These are phyloP conservation scores for Mastomys coucha DNA, from an alignment of 2,113 vertebrate genomes.

Conservation along the genomic window DNA sequence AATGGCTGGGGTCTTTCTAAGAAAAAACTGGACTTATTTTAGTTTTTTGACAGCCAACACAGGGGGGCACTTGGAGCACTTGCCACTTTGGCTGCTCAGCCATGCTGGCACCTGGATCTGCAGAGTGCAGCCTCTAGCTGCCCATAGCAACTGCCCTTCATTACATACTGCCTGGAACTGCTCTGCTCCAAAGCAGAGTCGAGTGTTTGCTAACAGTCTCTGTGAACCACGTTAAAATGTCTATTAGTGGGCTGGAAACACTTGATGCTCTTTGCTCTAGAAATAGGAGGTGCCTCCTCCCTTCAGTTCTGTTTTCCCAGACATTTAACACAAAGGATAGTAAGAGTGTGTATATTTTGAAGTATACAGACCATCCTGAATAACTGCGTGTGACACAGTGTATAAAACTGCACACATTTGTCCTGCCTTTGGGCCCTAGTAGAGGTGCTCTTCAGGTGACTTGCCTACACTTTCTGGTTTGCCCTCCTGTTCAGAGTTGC, in stretches of 20 bases:
- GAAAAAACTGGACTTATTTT: background rate
- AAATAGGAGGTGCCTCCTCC: background rate
- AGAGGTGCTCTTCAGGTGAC: background rate
- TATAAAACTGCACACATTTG: background rate
- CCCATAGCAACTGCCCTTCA: background rate
- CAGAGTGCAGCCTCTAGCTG: background rate
- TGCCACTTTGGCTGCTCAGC: slow-evolving; percentile 5
- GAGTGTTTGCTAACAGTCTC: background rate
- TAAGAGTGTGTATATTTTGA: background rate
- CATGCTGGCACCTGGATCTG: background rate
- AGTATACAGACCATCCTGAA: background rate
- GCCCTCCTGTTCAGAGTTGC: background rate
- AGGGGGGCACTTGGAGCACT: background rate
- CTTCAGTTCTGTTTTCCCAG: background rate
- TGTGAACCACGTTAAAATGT: slow-evolving; percentile 15
- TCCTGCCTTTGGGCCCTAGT: background rate
- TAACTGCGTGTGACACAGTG: background rate
- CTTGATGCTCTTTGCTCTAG: background rate
- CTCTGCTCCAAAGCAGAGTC: background rate
- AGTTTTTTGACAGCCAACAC: background rate
- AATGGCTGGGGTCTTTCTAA: background rate
- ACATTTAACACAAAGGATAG: background rate
- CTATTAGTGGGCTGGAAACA: background rate
- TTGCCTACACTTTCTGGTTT: background rate
- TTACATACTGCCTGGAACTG: background rate